phyloP scores from a whole-genome alignment of 1,140 invertebrate species.

The Brachystomella parvula region DNA sequence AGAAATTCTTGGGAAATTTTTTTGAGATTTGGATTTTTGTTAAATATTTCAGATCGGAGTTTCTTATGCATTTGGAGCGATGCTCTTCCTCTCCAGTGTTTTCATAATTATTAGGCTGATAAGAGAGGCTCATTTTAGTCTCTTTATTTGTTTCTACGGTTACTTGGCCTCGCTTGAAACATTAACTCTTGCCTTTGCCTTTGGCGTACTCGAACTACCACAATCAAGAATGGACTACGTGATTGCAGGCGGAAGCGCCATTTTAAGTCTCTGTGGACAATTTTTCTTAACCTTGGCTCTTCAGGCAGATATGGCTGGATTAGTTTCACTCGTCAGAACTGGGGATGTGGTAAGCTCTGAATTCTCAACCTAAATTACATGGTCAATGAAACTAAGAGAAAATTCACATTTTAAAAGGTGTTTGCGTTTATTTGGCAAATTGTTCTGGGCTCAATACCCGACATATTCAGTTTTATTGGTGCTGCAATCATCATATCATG shows the following conservation, averaged over 20 bases:
- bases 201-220: not conserved
- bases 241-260: not conserved
- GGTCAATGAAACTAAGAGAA: no score
- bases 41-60: not conserved
- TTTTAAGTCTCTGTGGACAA: slow-evolving; percentile 13
- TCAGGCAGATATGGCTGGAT: slow-evolving; percentile 4
- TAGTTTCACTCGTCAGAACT: not conserved
- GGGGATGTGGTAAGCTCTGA: not conserved
- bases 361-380: no score
- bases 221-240: not conserved
- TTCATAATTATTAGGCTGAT: slow-evolving; percentile 10
- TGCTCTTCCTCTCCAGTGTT: not conserved
- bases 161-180: not conserved
- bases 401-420: no score
- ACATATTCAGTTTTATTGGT: no score
- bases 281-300: slow-evolving; percentile 7
- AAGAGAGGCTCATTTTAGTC: slow-evolving; percentile 12
- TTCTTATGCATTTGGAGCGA: not conserved
- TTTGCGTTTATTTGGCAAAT: no score
- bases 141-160: not conserved
- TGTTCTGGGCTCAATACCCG: no score
- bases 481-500: no score
- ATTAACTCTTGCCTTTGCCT: not conserved
- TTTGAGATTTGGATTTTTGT: no score
- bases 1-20: no score